phyloP scores from a whole-genome alignment of 2,113 vertebrate species.

The Geococcyx californianus region DNA sequence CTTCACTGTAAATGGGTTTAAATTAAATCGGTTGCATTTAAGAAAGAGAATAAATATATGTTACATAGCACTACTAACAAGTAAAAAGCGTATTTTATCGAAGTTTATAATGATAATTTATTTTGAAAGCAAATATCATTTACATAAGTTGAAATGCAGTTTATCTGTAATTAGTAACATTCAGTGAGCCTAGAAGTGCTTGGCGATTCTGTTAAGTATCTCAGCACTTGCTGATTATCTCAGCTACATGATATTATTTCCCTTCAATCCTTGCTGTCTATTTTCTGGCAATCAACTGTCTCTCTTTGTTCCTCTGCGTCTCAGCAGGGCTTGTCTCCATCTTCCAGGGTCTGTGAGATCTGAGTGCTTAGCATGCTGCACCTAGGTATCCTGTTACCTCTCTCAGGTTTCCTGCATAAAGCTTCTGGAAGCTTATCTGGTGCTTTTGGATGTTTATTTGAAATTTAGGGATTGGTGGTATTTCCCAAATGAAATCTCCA shows the following conservation, averaged over 20 bases:
- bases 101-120: background rate
- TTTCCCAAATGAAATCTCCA: background rate
- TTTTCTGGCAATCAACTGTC: conserved; percentile 4
- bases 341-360: background rate
- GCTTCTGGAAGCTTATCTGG: background rate
- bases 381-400: background rate
- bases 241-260: background rate
- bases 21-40: background rate
- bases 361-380: background rate
- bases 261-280: background rate
- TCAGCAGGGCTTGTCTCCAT: background rate
- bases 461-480: background rate
- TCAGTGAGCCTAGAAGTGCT: background rate
- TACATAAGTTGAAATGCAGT: background rate
- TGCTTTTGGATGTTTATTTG: conserved; percentile 3
- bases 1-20: background rate
- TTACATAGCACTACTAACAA: background rate
- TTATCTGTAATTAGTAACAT: background rate
- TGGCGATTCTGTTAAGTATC: background rate
- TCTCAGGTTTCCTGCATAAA: background rate
- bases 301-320: background rate
- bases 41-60: background rate
- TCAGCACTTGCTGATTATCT: background rate
- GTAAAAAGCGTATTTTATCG: background rate
- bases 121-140: background rate